Conservation (phyloP, 2,797 vertebrate genomes). For the Lagorchestes hirsutus region DNA sequence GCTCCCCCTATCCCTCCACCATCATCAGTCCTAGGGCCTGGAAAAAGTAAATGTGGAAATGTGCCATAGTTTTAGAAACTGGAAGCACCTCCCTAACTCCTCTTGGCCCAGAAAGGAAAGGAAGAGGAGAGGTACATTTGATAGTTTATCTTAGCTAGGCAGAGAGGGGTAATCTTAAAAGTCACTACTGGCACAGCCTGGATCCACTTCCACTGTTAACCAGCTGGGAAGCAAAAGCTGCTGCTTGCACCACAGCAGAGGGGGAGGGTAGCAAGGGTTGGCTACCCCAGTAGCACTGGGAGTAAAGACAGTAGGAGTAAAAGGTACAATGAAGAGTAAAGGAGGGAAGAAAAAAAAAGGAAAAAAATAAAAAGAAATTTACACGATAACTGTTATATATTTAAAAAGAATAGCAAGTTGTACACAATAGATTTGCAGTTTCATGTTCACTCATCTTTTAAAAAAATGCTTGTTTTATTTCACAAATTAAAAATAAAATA, state of each 20-base stretch:
- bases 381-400: too few relatives aligned
- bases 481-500: too few relatives aligned
- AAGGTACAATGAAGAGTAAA: too few relatives aligned
- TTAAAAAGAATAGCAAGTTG: too few relatives aligned
- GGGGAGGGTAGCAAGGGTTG: not conserved
- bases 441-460: not conserved
- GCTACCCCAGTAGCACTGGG: not conserved
- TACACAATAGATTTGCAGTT: not conserved
- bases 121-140: not conserved
- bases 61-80: too few relatives aligned
- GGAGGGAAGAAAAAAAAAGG: too few relatives aligned
- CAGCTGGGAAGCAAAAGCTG: not conserved
- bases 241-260: not conserved
- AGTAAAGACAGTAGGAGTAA: too few relatives aligned
- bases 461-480: not conserved
- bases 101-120: not conserved
- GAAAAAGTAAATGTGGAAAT: too few relatives aligned
- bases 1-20: too few relatives aligned
- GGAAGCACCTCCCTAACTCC: too few relatives aligned
- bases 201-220: not conserved
- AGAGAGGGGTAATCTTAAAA: not conserved
- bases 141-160: not conserved
- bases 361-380: too few relatives aligned
- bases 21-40: too few relatives aligned
- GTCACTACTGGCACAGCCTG: not conserved